Percentiles rank a stretch among this genome's conserved stretches.
phyloP scores from a whole-genome alignment of 2,888 invertebrate genomes.

The Tinea pellionella region DNA sequence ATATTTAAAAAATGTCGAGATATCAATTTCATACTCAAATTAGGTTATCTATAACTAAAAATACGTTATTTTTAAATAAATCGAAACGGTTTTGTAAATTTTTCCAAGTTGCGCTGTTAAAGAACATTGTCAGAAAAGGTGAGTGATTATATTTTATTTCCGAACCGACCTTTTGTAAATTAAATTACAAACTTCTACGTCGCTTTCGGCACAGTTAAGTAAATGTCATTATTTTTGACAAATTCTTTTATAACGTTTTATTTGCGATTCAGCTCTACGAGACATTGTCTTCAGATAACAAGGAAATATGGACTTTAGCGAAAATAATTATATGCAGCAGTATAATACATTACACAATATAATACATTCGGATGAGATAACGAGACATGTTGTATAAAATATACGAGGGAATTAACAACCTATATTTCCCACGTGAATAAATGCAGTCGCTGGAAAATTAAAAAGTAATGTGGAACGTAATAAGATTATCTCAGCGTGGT shows the following conservation, averaged over 20 bases:
- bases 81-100: too few species aligned
- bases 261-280: too few species aligned
- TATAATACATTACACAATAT: too few species aligned
- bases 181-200: background rate
- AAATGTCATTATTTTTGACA: background rate
- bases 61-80: too few species aligned
- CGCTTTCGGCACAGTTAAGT: background rate
- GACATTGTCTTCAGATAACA: too few species aligned
- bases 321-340: too few species aligned
- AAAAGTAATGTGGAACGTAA: slow-evolving; percentile 24
- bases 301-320: too few species aligned
- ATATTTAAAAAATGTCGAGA: too few species aligned
- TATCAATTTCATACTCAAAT: too few species aligned
- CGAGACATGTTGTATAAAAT: background rate
- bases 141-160: slow-evolving; percentile 9
- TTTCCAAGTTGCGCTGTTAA: too few species aligned
- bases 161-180: slow-evolving; percentile 1
- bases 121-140: background rate
- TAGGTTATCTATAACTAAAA: too few species aligned
- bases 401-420: background rate
- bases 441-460: slow-evolving; percentile 37
- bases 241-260: background rate
- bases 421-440: slow-evolving; percentile 32
- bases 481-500: slow-evolving; percentile 15
- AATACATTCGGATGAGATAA: background rate